phyloP scores from a whole-genome alignment of 2,888 invertebrate species.

The Apantesis nais region DNA sequence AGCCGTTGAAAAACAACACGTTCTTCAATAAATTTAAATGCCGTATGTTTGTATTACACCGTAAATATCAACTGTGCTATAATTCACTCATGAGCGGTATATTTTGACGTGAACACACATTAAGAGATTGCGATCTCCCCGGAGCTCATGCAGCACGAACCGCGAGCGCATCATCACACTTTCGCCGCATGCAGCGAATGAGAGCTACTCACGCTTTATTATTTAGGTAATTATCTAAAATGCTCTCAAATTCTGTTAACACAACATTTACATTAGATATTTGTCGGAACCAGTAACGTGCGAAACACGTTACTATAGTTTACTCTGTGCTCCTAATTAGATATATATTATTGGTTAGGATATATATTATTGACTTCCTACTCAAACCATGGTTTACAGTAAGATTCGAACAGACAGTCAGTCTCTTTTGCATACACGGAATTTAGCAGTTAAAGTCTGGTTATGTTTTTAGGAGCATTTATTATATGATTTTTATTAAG shows the following conservation, averaged over 20 bases:
- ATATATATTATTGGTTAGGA: too few species aligned
- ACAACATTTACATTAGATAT: constrained; percentile 4
- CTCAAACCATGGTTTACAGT: not conserved
- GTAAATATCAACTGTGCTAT: constrained; percentile 9
- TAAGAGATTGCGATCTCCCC: constrained; percentile 49
- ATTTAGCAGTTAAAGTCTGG: not conserved
- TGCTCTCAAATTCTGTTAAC: constrained; percentile 40
- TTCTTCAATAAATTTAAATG: not conserved
- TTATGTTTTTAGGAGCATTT: not conserved
- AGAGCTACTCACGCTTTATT: constrained; percentile 45
- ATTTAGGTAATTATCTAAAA: constrained; percentile 44
- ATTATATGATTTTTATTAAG: not conserved
- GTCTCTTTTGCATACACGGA: not conserved
- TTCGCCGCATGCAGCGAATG: constrained; percentile 55
- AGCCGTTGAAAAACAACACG: not conserved
- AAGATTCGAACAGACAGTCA: not conserved
- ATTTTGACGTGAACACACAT: constrained; percentile 32
- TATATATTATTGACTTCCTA: not conserved
- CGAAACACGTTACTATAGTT: too few species aligned
- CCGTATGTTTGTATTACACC: not conserved
- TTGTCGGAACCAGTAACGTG: too few species aligned
- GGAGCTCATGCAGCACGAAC: constrained; percentile 41
- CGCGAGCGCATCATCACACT: constrained; percentile 46
- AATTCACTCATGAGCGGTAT: constrained; percentile 17
- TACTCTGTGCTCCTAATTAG: too few species aligned